Evolutionary conservation across 2,797 vertebrate species (phyloP), one percentile per base, ranked within the genome.

Genomic region (Falco cherrug): DNA sequence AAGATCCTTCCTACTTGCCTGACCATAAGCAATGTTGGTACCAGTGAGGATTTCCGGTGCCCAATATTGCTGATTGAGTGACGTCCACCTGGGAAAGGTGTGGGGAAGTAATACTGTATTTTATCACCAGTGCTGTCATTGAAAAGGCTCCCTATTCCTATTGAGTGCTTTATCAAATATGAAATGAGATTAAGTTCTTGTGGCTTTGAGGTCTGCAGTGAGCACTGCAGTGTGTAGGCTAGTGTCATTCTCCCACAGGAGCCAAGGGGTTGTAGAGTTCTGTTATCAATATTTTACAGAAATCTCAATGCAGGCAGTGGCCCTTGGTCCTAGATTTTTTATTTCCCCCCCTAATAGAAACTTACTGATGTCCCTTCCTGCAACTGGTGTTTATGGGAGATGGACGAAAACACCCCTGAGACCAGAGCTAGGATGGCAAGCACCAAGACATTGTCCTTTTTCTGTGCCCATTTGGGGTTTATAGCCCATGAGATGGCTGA

Each of bases 151-250:
- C 59, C 47, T 90, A 13, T 65, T 84, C 39, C 50, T 89, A 24
- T 6, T n/a, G 35, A 87, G 29, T 64, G n/a, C 92, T 83, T 92
- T 84, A 73, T 79, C 75, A 89, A 87, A 86, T 91, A 89, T 10
- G 59, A 91, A 95, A 75, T 70, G 37, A 89, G 75, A 87, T 92
- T 56, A 45, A 87, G 84, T 94, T 87, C 73, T 73, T 54, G 81
- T 73, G 79, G 68, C 68, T 91, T 81, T 86, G 78, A 53, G 28
- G 57, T 93, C 94, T 91, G 57, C 84, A 65, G 26, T 26, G 53
- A 92, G 31, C 31, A n/a, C 47, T 88, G 54, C 57, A 59, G 64
- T 26, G 16, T 68, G 51, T 12, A 53, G 56, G 18, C 59, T 86
- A 59, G 33, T 84, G 47, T 45, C 24, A 13, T 61, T 83, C 41